Base-by-base conservation (phyloP, 2,113 vertebrate species). In the Salminus brasiliensis region DNA sequence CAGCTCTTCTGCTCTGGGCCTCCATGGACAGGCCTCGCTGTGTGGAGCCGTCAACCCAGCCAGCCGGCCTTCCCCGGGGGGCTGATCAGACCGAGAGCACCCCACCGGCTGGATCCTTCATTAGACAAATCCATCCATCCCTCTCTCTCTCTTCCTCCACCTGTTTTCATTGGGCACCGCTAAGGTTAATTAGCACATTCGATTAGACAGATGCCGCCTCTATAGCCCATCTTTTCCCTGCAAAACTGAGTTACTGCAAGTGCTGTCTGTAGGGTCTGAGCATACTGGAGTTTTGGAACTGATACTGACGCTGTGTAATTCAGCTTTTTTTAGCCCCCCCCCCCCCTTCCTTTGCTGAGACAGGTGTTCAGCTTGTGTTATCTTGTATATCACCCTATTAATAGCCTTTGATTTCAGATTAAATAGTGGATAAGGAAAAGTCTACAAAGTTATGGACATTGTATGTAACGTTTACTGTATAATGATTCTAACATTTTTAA, bases 181-280 rank as follows among this genome's bases (percentile, higher is more conserved):
- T 84, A 84, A 88, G 87, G 87, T 92, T 90, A 89, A 91, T 90
- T 88, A 91, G 85, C 87, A 89, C 89, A 88, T 89, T 91, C 72
- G 78, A 91, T 90, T 85, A 85, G 78, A 81, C 78, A 81, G 77
- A 83, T 83, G 57, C 80, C 81, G 55, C 68, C 60, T 53, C 67
- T 25, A 8, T 59, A 25, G 65, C n/a, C 49, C n/a, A 11, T 63
- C 65, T 68, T 74, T 76, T 67, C 47, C 30, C 65, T 78, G 15
- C 55, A 49, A 71, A 30, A 39, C 55, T 39, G 2, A 39, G n/a
- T 39, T n/a, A 23, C 16, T 27, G 43, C 41, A 36, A 21, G 60
- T 59, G 9, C 16, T 47, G n/a, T n/a, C n/a, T n/a, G n/a, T n/a
- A n/a, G n/a, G n/a, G n/a, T n/a, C n/a, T n/a, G n/a, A n/a, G n/a